Base-by-base conservation (phyloP, 2,113 vertebrate species). In the Gymnarchus niloticus region DNA sequence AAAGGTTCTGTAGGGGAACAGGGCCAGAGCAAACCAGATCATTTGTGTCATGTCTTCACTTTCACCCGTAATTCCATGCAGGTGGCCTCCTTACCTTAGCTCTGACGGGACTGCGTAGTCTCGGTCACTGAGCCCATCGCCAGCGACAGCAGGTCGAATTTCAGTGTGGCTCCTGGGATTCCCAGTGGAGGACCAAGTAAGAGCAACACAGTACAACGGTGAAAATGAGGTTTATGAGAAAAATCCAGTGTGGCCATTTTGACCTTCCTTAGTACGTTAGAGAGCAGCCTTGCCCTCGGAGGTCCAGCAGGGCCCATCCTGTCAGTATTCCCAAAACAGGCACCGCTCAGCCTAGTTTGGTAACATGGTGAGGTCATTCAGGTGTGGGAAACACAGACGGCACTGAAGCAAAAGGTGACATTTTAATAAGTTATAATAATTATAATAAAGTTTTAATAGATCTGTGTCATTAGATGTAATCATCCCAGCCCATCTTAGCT, bases 1-100 rank as follows among this genome's bases (percentile, higher is more conserved):
- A n/a, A n/a, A n/a, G n/a, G 61, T 33, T n/a, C 10, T 65, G n/a
- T n/a, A 65, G 59, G 25, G 59, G n/a, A 65, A 65, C n/a, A 28
- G 12, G 17, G 25, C 9, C 28, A 12, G 25, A 33, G 28, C 10
- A 9, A n/a, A 65, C 23, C 10, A 28, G 12, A 33, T 6, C 3
- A 37, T 69, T 37, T 33, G 19, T 19, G 19, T 10, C 65, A 41
- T 19, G 65, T 6, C 33, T 41, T 73, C 10, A 9, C 33, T 81
- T 54, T 54, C 52, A 28, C 80, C 80, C 80, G n/a, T 7, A 49
- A 25, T 80, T 3, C 80, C 46, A 33, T 52, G 51, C 81, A 54
- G 51, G 6, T 57, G 73, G 6, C 3, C 25, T 6, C 1, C 59
- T 78, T 76, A 93, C 93, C 91, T 91, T 87, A 86, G 89, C 69